These are phyloP conservation scores for Drosophila neotestacea DNA, from an alignment of 2,888 invertebrate species.

Conservation along the genomic window DNA sequence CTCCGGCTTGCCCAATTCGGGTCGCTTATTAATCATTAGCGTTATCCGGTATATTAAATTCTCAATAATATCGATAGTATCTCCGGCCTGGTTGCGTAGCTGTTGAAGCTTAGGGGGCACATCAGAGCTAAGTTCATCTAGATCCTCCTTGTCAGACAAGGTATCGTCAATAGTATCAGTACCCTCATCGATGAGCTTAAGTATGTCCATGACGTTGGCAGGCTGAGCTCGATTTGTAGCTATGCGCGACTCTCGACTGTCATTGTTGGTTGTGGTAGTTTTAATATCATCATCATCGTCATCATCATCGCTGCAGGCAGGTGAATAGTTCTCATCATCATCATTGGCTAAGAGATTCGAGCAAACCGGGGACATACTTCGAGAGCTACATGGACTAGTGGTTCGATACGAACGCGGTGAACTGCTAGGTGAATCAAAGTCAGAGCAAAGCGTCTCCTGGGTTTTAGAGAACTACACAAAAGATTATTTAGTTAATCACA, in stretches of 20 bases:
- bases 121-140: constrained; percentile 81
- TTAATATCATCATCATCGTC: constrained; percentile 78
- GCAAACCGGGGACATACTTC: constrained; percentile 83
- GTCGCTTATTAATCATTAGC: constrained; percentile 80
- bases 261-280: constrained; percentile 18
- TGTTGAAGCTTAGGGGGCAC: constrained; percentile 73
- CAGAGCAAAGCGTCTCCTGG: constrained; percentile 69
- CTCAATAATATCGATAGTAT: constrained; percentile 83
- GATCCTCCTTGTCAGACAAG: constrained; percentile 83
- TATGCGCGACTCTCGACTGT: constrained; percentile 63
- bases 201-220: constrained; percentile 75
- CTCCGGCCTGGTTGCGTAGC: constrained; percentile 64
- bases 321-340: constrained; percentile 84
- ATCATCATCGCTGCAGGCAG: constrained; percentile 85
- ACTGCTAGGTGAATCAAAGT: constrained; percentile 83
- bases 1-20: constrained; percentile 83
- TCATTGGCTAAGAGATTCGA: constrained; percentile 66
- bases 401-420: constrained; percentile 82
- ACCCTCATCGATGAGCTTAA: constrained; percentile 83
- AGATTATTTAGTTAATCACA: background rate
- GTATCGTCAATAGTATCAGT: constrained; percentile 82
- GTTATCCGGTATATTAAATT: constrained; percentile 83
- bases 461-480: constrained; percentile 73
- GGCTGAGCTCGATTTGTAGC: constrained; percentile 62
- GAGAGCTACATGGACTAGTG: constrained; percentile 84